Evolutionary conservation across 2,797 vertebrate species (phyloP), one percentile per base, ranked within the genome.

Genomic region (Typhlichthys eigenmanni): DNA sequence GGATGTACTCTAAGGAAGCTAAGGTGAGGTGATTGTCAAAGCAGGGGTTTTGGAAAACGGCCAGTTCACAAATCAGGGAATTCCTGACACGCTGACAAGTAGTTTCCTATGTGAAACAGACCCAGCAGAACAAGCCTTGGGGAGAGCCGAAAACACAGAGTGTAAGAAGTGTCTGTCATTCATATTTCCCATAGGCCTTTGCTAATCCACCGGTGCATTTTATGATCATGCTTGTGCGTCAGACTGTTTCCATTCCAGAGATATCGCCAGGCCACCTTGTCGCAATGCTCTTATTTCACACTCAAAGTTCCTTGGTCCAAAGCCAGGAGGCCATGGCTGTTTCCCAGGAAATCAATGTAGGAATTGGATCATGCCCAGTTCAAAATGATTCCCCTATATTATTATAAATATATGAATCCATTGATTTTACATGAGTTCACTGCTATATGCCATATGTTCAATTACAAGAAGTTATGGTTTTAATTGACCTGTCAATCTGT

Each of bases 201-300:
- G 66, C 54, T 81, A 86, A 86, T 87, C 79, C 79, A 47, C 55
- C 74, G 68, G n/a, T 60, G 60, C 1, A 66, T 81, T 86, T 85
- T 80, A 83, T 78, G 82, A 86, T 80, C 67, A n/a, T 76, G 68
- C 60, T 80, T 75, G 81, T 88, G 85, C 81, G 82, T 88, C 87
- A 86, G 68, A 75, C 76, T 71, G 64, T 80, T 85, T 88, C 85
- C 87, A 86, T 75, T 82, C 60, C 75, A 69, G 60, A 58, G 14
- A 11, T 69, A 75, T 74, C 68, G 68, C 80, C 70, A 66, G 68
- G 76, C 70, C 66, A 68, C 67, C 55, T 61, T 59, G 52, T 60
- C 54, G 56, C 70, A 54, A 17, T 57, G 29, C 56, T 60, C 65
- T 68, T 60, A 48, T 60, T 63, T 63, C 70, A 71, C 74, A 76